Evolutionary conservation across 2,797 vertebrate species (phyloP).

Genomic region (Ceyx erithaca): DNA sequence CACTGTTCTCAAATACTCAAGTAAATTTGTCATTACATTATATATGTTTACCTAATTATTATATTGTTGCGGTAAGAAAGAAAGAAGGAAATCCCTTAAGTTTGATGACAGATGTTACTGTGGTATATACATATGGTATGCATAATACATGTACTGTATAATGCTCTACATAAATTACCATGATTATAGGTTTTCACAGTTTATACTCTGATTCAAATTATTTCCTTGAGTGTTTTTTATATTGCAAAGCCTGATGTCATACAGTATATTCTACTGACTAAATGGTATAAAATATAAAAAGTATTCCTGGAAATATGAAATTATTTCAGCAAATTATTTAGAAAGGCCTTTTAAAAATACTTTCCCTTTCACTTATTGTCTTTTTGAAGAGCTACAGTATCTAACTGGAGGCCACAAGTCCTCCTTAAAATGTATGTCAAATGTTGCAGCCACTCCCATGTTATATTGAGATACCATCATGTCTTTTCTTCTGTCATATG

Average conservation of each 20-base stretch:
- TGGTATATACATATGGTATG: background rate
- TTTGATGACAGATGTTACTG: background rate
- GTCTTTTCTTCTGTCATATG: background rate
- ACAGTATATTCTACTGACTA: background rate
- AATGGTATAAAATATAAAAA: background rate
- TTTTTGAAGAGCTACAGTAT: background rate
- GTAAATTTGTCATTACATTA: background rate
- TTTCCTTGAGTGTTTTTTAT: background rate
- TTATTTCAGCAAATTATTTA: background rate
- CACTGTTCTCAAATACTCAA: background rate
- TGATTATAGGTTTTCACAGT: background rate
- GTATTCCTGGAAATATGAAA: background rate
- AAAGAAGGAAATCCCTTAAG: background rate
- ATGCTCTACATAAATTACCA: background rate
- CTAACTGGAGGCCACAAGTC: background rate
- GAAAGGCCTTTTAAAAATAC: background rate
- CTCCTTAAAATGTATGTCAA: background rate
- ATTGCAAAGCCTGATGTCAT: background rate
- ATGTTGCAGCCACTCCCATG: background rate
- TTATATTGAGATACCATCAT: too few relatives aligned
- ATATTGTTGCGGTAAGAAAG: background rate
- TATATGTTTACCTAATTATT: background rate
- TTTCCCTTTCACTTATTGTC: background rate
- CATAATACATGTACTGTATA: background rate
- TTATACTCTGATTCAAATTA: background rate